Evolutionary conservation across 2,797 vertebrate species (phyloP), one percentile per base, ranked within the genome.

Genomic region (Sternarchorhynchus goeldii): DNA sequence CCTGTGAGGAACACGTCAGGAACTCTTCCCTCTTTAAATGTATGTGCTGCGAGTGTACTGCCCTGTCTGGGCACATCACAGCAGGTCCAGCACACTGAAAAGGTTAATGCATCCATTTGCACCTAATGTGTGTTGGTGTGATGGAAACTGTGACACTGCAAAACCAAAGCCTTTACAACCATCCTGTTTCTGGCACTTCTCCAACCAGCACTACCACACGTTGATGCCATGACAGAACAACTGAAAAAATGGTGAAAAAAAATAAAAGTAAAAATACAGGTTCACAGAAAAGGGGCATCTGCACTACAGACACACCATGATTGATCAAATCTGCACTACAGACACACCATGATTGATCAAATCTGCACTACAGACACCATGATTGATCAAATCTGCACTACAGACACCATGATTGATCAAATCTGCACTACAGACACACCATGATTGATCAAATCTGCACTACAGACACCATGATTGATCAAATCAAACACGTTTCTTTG

Each of bases 91-190:
- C 58, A 55, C 76, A 76, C 76, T 84, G 31, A 83, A 87, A 90
- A 83, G 81, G 82, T 83, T 86, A 87, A 86, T 60, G 59, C 81
- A 86, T 85, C 82, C 58, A 76, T 86, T 83, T 87, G 84, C 85
- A 85, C 73, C 81, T 81, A 80, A 64, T 83, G 78, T 71, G 55
- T 62, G 29, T 29, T 45, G 63, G 45, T 71, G 76, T 31, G 58
- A 80, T 80, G 82, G 73, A 82, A 80, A 81, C 79, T 67, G 77
- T 36, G 63, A 75, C 72, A 41, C 67, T 63, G 64, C 20, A 66
- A 69, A 58, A 83, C 70, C 67, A 77, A 77, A 74, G 45, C 41
- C 12, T 66, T 69, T 58, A 72, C 56, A 75, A 34, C 41, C 63
- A 45, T 64, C 29, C 62, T 32, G 65, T 34, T 79, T 53, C 62